Percentiles rank a stretch among this genome's conserved stretches.
phyloP scores from a whole-genome alignment of 2,113 vertebrate species.

The Hymenochirus boettgeri region DNA sequence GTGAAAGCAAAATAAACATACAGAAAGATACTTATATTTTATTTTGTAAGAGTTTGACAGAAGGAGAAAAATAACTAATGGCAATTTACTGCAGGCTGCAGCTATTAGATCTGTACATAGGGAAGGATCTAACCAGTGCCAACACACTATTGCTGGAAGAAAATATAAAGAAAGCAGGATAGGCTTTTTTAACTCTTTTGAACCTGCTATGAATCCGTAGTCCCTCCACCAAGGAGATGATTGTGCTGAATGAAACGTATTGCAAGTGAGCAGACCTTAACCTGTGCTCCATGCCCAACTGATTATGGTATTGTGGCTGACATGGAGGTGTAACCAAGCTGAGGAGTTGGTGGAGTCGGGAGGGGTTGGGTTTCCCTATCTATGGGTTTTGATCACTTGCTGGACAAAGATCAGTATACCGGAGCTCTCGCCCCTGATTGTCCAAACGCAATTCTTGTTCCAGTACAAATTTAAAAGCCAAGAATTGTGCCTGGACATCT shows the following conservation, averaged over 20 bases:
- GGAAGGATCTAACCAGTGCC: neutral
- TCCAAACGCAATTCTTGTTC: conserved; percentile 99
- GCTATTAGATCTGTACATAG: neutral
- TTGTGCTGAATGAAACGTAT: conserved; percentile 11
- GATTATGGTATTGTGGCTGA: conserved; percentile 11
- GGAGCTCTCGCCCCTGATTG: conserved; percentile 94
- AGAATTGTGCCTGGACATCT: conserved; percentile 99
- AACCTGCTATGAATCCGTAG: neutral
- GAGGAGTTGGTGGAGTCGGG: conserved; percentile 26
- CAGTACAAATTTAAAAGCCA: conserved; percentile 81
- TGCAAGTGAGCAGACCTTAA: conserved; percentile 9
- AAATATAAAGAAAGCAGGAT: neutral
- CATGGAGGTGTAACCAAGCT: conserved; percentile 34
- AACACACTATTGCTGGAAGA: neutral
- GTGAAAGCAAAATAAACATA: too few relatives aligned
- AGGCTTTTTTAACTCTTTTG: conserved; percentile 8
- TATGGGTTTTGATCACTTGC: conserved; percentile 23
- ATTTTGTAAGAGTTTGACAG: too few relatives aligned
- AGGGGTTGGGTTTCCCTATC: conserved; percentile 27
- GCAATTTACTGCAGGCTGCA: neutral
- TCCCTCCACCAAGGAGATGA: conserved; percentile 1
- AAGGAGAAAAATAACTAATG: neutral
- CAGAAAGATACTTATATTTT: too few relatives aligned
- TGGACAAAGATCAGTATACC: conserved; percentile 36
- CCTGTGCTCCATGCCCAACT: conserved; percentile 24